Evolutionary conservation across 2,888 invertebrate species (phyloP), one percentile per base, ranked within the genome.

Genomic region (Hydriomena furcata): DNA sequence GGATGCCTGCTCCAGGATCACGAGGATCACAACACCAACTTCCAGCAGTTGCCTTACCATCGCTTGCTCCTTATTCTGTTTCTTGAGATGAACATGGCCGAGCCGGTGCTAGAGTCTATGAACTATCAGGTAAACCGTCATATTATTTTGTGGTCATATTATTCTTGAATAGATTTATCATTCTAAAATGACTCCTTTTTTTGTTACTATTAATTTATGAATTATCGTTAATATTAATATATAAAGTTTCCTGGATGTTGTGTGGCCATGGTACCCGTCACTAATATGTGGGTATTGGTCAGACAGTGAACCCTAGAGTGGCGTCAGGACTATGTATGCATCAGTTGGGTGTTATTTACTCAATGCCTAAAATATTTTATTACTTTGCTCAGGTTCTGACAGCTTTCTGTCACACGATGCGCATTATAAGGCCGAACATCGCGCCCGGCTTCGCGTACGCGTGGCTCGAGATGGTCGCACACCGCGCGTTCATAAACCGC

Each of bases 21-120:
- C 68, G 99, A 99, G 61, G 94, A 96, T 59, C 94, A 97, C 36
- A 93, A 94, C 48, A 92, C 94, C 0, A 97, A 96, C 57, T 99
- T 99, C 90, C 98, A 99, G 75, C 99, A 99, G 84, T 91, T 99
- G 71, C 99, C 99, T 0, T 99, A 99, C 84, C 99, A 99, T 79
- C 93, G 99, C 38, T 95, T 99, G 58, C 95, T 99, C 69, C 95
- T 99, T 55, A 98, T 98, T 93, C 92, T 99, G 32, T 99, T 99
- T 86, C 93, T 99, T 55, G 99, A 99, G 76, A 92, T 99, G 73
- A 99, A 98, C 77, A 95, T 96, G 59, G 96, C 98, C 0, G 99
- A 98, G 76, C 95, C 96, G 0, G 95, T 98, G 7, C 90, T 99
- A 40, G 99, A 99, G 84, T 95, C 97, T 41, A 96, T 99, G 73